Evolutionary conservation across 2,888 invertebrate species (phyloP), one percentile per base, ranked within the genome.

Genomic region (Gymnoscelis rufifasciata): DNA sequence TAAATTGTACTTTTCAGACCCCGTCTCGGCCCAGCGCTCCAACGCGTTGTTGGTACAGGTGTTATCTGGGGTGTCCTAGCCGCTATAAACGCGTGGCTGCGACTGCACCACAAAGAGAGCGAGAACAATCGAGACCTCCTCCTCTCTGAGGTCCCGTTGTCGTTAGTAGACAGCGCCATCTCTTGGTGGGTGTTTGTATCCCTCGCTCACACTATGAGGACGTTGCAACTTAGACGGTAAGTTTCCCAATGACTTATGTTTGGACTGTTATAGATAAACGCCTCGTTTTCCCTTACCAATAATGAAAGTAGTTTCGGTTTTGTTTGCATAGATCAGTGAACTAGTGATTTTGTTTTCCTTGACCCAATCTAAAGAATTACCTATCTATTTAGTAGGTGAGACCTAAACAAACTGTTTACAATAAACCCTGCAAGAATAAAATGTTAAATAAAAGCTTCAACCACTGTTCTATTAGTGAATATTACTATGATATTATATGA

Each of bases 181-280:
- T 97, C 96, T 71, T 98, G 97, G 95, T 97, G 97, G 97, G 96
- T 97, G 62, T 95, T 95, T 71, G 93, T 93, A 1, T 93, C 94
- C 8, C 90, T 98, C 41, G 93, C 97, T 10, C 94, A 95, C 73
- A 98, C 98, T 0, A 97, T 95, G 62, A 88, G 97, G 58, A 97
- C 97, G 0, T 86, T 98, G 52, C 90, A 97, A 60, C 87, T 98
- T 47, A 88, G 97, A 63, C 90, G 93, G 92, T 92, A 52, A 68
- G 35, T 5, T 13, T 8, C 14, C 5, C 1, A 31, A 14, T 14
- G 7, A n/a, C 7, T 31, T 4, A n/a, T n/a, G n/a, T n/a, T n/a
- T n/a, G n/a, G n/a, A n/a, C n/a, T n/a, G n/a, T n/a, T n/a, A n/a
- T n/a, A n/a, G n/a, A n/a, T n/a, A n/a, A n/a, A n/a, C n/a, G n/a